A percentile compares a stretch with the other conserved stretches of the same genome.
phyloP scores from a whole-genome alignment of 2,888 invertebrate genomes.

The Drosophila macrospina region DNA sequence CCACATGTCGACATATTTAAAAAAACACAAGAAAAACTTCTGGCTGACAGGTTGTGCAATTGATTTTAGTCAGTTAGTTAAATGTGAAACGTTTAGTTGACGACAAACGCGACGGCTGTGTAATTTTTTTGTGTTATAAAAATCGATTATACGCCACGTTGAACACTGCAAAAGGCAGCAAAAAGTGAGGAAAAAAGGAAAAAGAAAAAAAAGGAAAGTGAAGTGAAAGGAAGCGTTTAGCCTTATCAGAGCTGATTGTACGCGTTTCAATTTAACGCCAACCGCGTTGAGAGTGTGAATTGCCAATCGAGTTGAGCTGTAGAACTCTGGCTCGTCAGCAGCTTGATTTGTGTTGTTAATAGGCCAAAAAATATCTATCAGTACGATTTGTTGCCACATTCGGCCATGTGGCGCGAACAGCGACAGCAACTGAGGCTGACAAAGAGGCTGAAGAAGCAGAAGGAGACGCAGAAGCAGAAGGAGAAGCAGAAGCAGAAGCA shows the following conservation, averaged over 20 bases:
- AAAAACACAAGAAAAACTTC: conserved; percentile 3
- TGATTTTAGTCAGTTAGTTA: conserved; percentile 66
- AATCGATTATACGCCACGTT: conserved; percentile 80
- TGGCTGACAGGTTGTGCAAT: conserved; percentile 59
- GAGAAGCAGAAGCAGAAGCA: not conserved
- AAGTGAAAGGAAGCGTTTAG: conserved; percentile 10
- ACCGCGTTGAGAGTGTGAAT: conserved; percentile 30
- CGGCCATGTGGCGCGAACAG: conserved; percentile 62
- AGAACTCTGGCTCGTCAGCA: not conserved
- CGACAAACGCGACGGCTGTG: conserved; percentile 53
- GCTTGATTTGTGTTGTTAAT: conserved; percentile 73
- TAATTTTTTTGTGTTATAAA: conserved; percentile 42
- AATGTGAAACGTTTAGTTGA: conserved; percentile 49
- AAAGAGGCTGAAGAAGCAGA: not conserved
- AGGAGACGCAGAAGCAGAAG: not conserved
- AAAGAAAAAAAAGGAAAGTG: not conserved
- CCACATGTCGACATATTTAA: conserved; percentile 28
- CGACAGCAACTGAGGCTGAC: conserved; percentile 61
- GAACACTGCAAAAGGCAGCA: conserved; percentile 43
- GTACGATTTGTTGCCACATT: conserved; percentile 5
- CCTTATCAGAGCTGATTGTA: conserved; percentile 45
- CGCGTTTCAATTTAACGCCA: conserved; percentile 75
- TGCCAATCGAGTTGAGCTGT: conserved; percentile 57
- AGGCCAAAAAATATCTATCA: conserved; percentile 61
- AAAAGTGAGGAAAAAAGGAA: not conserved